phyloP scores from a whole-genome alignment of 2,888 invertebrate species.

The Acanthosepion pharaonis region DNA sequence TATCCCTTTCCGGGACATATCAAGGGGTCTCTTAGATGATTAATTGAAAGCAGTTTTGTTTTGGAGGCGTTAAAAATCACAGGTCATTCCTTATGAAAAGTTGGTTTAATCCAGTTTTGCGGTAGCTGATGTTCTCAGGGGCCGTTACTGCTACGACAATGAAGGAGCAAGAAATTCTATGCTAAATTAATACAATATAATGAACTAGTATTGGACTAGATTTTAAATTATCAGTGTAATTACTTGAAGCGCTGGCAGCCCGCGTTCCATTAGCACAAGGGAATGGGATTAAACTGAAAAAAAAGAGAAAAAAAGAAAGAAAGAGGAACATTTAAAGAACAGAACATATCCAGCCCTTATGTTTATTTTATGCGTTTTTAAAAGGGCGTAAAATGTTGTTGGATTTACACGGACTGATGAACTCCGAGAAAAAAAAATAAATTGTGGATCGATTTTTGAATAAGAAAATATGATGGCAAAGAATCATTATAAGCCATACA shows the following conservation, averaged over 20 bases:
- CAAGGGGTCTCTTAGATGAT: no score
- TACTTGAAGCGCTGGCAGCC: background rate
- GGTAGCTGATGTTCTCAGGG: no score
- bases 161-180: background rate
- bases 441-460: background rate
- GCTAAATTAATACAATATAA: background rate
- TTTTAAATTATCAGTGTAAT: background rate
- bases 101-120: no score
- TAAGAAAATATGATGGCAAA: no score
- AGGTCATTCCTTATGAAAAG: no score
- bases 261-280: background rate
- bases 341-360: background rate
- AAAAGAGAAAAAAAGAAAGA: no score
- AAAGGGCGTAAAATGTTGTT: background rate
- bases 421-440: background rate
- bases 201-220: background rate
- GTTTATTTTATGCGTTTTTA: background rate
- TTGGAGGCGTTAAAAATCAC: no score
- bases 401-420: background rate
- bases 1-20: no score
- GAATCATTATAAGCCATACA: no score
- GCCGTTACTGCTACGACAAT: no score
- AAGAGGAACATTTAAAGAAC: background rate
- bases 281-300: background rate
- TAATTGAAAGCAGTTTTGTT: no score